Evolutionary conservation across 2,888 invertebrate species (phyloP), one percentile per base, ranked within the genome.

Genomic region (Endomychus coccineus): DNA sequence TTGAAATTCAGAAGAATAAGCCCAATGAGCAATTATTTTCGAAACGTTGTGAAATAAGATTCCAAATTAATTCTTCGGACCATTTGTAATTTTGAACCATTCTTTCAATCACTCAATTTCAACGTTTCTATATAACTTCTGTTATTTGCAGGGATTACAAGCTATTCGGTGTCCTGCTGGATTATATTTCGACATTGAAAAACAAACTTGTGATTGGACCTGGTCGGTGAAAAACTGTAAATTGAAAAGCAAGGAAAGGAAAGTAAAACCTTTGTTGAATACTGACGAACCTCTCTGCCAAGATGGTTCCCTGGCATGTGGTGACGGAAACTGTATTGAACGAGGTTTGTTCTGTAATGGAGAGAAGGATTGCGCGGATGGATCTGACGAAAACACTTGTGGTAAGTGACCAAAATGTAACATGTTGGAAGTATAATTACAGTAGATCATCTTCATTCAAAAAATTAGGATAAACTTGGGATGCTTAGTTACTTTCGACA

Each of bases 121-220:
- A n/a, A n/a, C n/a, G n/a, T n/a, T n/a, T n/a, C n/a, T n/a, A n/a
- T n/a, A n/a, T n/a, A n/a, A n/a, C n/a, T 27, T 27, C 14, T 16
- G 33, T 34, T 27, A 12, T 36, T 63, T 66, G 47, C 67, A 87
- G 85, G 90, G 90, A 60, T 79, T 91, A 32, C 89, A 90, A 78
- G 90, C 89, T 16, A 87, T 91, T 59, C 80, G 90, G 66, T 91
- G 91, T 62, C 91, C 91, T 24, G 88, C 91, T 36, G 90, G 91
- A 67, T 71, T 92, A 52, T 90, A 75, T 69, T 92, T 92, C 69
- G 91, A 92, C 65, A 89, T 91, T 59, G 91, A 91, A 63, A 89
- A 90, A 66, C 91, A 92, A 68, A 91, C 91, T 2, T 92, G 91
- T 60, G 90, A 91, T 63, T 92, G 91, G 91, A 91, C 87, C 64